Evolutionary conservation across 1,140 invertebrate genomes (phyloP).

Genomic region (Callitettix versicolor): DNA sequence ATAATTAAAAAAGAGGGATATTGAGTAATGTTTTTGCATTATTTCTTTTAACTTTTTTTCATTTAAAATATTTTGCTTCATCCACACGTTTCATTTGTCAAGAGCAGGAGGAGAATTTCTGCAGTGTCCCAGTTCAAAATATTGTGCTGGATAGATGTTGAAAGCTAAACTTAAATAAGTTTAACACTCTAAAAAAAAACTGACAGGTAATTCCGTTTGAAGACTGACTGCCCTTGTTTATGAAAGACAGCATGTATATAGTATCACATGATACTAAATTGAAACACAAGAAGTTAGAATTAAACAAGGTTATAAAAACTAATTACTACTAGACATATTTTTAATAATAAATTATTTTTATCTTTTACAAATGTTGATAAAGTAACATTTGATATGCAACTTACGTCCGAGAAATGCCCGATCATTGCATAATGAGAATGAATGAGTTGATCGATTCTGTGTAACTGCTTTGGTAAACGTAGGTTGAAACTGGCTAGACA

Average conservation of each 20-base stretch:
- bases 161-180: neutral
- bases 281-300: neutral
- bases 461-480: conserved; percentile 35
- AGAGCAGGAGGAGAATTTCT: neutral
- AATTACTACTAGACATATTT: neutral
- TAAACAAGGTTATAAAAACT: neutral
- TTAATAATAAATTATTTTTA: neutral
- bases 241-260: neutral
- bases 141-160: too few relatives aligned
- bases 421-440: conserved; percentile 46
- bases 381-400: conserved; percentile 27
- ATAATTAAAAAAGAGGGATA: too few relatives aligned
- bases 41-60: neutral
- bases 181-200: neutral
- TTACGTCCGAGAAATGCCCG: conserved; percentile 48
- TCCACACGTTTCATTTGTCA: neutral
- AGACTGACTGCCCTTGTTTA: neutral
- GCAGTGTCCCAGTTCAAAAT: too few relatives aligned
- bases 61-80: neutral
- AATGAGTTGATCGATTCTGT: conserved; percentile 39
- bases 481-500: conserved; percentile 41
- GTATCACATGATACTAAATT: neutral
- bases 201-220: neutral
- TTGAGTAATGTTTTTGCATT: neutral
- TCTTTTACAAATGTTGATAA: neutral